A percentile compares a stretch with the other conserved stretches of the same genome.
These are phyloP conservation scores for Drosophila lacteicornis DNA, from an alignment of 1,140 invertebrate species.

Conservation along the genomic window DNA sequence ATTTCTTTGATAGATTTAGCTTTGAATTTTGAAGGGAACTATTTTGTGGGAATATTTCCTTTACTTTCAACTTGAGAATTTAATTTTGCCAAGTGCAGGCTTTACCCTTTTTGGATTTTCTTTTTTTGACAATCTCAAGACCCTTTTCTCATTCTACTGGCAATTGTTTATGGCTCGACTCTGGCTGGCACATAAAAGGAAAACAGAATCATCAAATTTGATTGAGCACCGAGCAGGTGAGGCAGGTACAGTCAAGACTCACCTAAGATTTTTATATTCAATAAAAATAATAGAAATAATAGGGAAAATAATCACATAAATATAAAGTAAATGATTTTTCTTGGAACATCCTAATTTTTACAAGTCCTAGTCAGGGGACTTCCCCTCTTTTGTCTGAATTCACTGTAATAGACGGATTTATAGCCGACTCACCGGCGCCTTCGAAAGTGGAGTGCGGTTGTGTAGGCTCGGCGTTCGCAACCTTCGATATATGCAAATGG, in stretches of 20 bases:
- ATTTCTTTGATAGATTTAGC: too few relatives aligned
- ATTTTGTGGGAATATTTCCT: not conserved
- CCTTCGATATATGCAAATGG: constrained; percentile 43
- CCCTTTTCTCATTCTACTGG: constrained; percentile 22
- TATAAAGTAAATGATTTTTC: not conserved
- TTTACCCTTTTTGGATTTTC: not conserved
- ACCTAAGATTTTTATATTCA: not conserved
- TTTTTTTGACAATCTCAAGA: constrained; percentile 21
- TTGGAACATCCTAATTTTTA: too few relatives aligned
- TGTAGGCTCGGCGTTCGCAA: constrained; percentile 31
- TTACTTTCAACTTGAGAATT: not conserved
- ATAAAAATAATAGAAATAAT: not conserved
- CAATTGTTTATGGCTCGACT: constrained; percentile 41
- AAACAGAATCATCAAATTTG: constrained; percentile 54
- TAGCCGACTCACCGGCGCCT: constrained; percentile 41
- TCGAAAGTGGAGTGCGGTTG: constrained; percentile 26
- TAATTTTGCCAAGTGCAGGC: constrained; percentile 1
- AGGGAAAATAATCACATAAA: not conserved
- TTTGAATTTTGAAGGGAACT: too few relatives aligned
- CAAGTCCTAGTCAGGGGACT: too few relatives aligned
- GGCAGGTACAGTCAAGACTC: constrained; percentile 15
- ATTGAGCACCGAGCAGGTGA: constrained; percentile 35
- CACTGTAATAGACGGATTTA: constrained; percentile 42
- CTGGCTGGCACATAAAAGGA: constrained; percentile 42
- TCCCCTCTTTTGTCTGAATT: not conserved